Evolutionary conservation across 2,113 vertebrate genomes (phyloP), one percentile per base, ranked within the genome.

Genomic region (Chunga burmeisteri): DNA sequence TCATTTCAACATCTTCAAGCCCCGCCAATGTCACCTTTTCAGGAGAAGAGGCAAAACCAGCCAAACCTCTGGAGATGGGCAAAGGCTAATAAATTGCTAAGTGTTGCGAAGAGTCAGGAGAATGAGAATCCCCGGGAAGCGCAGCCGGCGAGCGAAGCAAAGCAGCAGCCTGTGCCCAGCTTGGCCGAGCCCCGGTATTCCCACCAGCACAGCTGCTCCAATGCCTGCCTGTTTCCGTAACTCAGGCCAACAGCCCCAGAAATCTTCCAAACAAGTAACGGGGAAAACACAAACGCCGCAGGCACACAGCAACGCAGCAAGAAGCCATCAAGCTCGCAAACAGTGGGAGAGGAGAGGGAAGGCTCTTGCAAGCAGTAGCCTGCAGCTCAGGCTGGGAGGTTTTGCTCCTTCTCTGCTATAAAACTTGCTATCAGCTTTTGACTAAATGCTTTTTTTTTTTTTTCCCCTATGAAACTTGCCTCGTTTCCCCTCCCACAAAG

Each of bases 151-250:
- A 86, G 79, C 3, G 6, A 74, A 42, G n/a, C 29, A 67, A 79
- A 74, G 80, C 68, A 91, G 72, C 88, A 83, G 85, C 70, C 88
- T 52, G 77, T 2, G 5, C 63, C 53, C 38, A 36, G 63, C 86
- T 34, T 72, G 58, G 83, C 53, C 4, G 0, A 95, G 77, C 62
- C 88, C 19, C 0, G 4, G 63, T 46, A 62, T 75, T 13, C 1
- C 78, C 75, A 94, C 36, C 81, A 89, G 47, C 59, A 80, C 80
- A 72, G 88, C 95, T 94, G 94, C 93, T 94, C 72, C 79, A 36
- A 26, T 0, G 1, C 52, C 90, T 81, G 84, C 83, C 75, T 71
- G 44, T 13, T 74, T 58, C 88, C 91, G 50, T 61, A 88, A n/a
- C 47, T 81, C 50, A 50, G 34, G 77, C 70, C 79, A 94, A 34